phyloP scores from a whole-genome alignment of 2,888 invertebrate genomes.

The Heliconius aoede region DNA sequence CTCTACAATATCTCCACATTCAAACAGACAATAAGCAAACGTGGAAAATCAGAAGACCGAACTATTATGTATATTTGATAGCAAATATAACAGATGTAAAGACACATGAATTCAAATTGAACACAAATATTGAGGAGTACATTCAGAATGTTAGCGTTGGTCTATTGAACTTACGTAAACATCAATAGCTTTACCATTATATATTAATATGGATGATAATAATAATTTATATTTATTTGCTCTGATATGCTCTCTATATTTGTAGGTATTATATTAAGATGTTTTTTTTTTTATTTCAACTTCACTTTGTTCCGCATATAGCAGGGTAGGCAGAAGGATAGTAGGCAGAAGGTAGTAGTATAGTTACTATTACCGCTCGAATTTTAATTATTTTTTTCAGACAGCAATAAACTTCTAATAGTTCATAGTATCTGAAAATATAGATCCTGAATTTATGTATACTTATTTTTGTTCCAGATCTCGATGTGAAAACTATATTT shows the following conservation, averaged over 20 bases:
- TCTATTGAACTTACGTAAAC: slow-evolving; percentile 4
- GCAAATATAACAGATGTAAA: not conserved
- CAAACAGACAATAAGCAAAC: not conserved
- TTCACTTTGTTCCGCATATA: too few relatives aligned
- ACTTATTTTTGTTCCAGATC: slow-evolving; percentile 69
- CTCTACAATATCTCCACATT: not conserved
- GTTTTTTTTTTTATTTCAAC: not conserved
- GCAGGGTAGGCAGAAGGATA: too few relatives aligned
- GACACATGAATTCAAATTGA: not conserved
- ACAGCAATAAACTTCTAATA: too few relatives aligned
- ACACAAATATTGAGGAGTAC: not conserved
- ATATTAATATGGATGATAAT: not conserved
- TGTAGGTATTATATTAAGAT: not conserved
- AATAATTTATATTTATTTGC: not conserved
- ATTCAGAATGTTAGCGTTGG: slow-evolving; percentile 1
- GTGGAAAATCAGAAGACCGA: not conserved
- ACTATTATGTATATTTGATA: not conserved
- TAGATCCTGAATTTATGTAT: not conserved
- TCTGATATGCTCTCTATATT: not conserved
- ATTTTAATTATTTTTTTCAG: too few relatives aligned
- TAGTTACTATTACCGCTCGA: too few relatives aligned
- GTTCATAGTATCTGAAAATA: too few relatives aligned
- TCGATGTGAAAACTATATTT: slow-evolving; percentile 59
- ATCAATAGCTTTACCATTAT: not conserved
- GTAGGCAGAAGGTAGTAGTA: too few relatives aligned